Evolutionary conservation across 2,797 vertebrate genomes (phyloP), one percentile per base, ranked within the genome.

Genomic region (Chrysocyon brachyurus): DNA sequence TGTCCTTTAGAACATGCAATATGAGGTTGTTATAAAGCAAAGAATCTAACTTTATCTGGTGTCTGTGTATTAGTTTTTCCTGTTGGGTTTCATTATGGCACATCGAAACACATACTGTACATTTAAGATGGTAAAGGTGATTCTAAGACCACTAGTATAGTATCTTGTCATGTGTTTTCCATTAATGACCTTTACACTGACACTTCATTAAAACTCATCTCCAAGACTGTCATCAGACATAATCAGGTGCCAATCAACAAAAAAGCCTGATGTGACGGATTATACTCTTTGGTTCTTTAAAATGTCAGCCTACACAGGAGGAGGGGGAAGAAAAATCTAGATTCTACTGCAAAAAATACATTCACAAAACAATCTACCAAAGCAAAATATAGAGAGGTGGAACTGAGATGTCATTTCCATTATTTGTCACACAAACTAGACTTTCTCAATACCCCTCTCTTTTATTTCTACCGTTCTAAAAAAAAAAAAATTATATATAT

Each of bases 141-240:
- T 63, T 87, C 97, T 81, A 84, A 97, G 64, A 85, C 96, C 82
- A 88, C 77, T 87, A 94, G 19, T 49, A 82, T 5, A 87, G 15
- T 73, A 84, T 7, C 56, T 95, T 40, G 54, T 92, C 12, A 15
- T 63, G 14, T 78, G 5, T 33, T 83, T 91, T 96, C 96, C 77
- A 92, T 87, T 66, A 96, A 87, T 88, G 88, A 90, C 59, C 40
- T 31, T 96, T 93, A 86, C 33, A 8, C 26, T 90, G 46, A 93
- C 36, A 93, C 17, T 87, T 96, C 54, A 96, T 83, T 82, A 97
- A 96, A 96, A 97, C 33, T 91, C 73, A 91, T 82, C 66, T 90
- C 87, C 78, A 86, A 66, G 17, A 83, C 1, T 93, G 40, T 57
- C 81, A 93, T 75, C 79, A 94, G 56, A 90, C 56, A 97, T 85